These are phyloP conservation scores for Charadrius vociferus DNA, from an alignment of 2,113 vertebrate species.

Conservation along the genomic window DNA sequence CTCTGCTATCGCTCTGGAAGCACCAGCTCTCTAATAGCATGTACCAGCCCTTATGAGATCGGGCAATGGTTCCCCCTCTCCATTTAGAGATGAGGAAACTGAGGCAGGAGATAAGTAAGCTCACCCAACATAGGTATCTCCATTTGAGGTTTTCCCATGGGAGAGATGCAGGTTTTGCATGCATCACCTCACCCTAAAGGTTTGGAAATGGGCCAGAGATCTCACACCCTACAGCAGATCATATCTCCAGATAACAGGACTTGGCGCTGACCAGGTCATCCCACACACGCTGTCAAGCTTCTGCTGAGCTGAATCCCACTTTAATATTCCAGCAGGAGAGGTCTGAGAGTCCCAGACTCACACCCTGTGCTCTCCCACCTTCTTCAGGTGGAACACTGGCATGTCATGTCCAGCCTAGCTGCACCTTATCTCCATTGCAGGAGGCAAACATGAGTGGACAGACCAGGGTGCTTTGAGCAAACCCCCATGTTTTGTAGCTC, in stretches of 20 bases:
- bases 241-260: not conserved
- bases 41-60: fast-evolving
- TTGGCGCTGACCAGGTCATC: not conserved
- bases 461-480: not conserved
- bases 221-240: not conserved
- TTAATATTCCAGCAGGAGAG: not conserved
- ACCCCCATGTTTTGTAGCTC: not conserved
- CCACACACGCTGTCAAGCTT: not conserved
- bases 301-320: not conserved
- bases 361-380: not conserved
- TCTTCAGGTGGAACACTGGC: not conserved
- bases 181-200: not conserved
- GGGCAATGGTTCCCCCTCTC: not conserved
- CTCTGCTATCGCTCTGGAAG: fast-evolving
- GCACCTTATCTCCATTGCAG: not conserved
- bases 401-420: not conserved
- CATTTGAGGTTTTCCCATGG: not conserved
- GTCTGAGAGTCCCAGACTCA: not conserved
- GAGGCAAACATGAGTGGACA: not conserved
- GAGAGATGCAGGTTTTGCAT: not conserved
- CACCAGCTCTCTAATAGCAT: not conserved
- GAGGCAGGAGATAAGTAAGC: not conserved
- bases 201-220: not conserved
- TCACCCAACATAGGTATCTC: not conserved
- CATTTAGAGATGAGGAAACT: not conserved